phyloP scores from a whole-genome alignment of 2,113 vertebrate species.

The Podilymbus podiceps region DNA sequence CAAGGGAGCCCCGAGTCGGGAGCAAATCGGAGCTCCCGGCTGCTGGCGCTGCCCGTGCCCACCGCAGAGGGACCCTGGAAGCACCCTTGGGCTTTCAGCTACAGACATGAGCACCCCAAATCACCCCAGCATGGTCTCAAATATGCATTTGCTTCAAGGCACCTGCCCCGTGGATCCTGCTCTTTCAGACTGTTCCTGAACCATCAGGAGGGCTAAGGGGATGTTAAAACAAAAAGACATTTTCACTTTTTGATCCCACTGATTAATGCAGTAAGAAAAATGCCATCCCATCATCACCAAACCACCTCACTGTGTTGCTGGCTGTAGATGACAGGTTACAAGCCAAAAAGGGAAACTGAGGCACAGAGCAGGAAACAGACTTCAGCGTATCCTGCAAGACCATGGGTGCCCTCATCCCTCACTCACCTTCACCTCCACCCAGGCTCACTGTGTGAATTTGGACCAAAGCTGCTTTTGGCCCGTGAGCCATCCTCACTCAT shows the following conservation, averaged over 20 bases:
- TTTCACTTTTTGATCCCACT: not conserved
- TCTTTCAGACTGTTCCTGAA: not conserved
- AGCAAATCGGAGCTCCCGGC: not conserved
- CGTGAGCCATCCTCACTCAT: rapidly evolving
- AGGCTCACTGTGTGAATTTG: rapidly evolving
- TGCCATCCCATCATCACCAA: not conserved
- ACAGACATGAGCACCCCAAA: not conserved
- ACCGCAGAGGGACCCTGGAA: rapidly evolving
- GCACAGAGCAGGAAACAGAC: not conserved
- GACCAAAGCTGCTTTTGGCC: not conserved
- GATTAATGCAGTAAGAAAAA: not conserved
- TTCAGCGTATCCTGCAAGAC: not conserved
- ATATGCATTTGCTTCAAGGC: not conserved
- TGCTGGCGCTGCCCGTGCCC: not conserved
- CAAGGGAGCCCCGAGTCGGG: rapidly evolving
- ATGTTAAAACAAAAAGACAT: rapidly evolving
- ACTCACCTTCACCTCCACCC: not conserved
- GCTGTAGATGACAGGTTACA: not conserved
- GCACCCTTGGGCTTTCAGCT: not conserved
- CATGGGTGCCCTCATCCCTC: not conserved
- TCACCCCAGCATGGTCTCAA: not conserved
- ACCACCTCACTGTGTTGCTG: not conserved
- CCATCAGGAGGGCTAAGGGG: not conserved
- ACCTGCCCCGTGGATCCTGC: rapidly evolving
- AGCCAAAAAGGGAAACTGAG: not conserved